Conservation (phyloP, 2,888 invertebrate species). For the Nematopogon swammerdamellus region DNA sequence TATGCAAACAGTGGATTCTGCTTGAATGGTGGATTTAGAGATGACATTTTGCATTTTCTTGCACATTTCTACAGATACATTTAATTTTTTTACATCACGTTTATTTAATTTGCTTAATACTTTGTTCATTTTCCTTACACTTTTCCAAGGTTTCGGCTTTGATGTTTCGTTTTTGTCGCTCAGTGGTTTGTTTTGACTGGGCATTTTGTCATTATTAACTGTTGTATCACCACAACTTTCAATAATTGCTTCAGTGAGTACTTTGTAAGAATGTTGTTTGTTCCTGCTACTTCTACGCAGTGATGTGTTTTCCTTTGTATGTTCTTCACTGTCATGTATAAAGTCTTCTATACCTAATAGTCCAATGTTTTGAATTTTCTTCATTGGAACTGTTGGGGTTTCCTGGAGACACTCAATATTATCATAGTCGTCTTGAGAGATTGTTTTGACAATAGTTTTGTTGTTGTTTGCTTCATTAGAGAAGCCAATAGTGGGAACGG, state of each 20-base stretch:
- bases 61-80: constrained; percentile 45
- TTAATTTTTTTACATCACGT: constrained; percentile 35
- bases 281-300: constrained; percentile 34
- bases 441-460: background rate
- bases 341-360: constrained; percentile 31
- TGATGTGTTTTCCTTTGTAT: constrained; percentile 24
- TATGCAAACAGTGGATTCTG: background rate
- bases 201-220: too few species aligned
- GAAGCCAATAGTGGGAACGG: background rate
- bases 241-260: too few species aligned
- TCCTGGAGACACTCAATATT: constrained; percentile 37
- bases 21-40: constrained; percentile 12
- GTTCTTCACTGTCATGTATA: constrained; percentile 23
- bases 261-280: constrained; percentile 9
- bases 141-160: constrained; percentile 34
- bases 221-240: too few species aligned
- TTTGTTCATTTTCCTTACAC: constrained; percentile 44
- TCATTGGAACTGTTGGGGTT: constrained; percentile 18
- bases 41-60: constrained; percentile 26
- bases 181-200: too few species aligned
- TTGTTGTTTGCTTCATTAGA: background rate
- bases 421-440: constrained; percentile 39
- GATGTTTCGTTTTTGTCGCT: constrained; percentile 11
- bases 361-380: constrained; percentile 23
- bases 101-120: constrained; percentile 42